Conservation (phyloP, 2,113 vertebrate species). For the Rhizomys pruinosus region DNA sequence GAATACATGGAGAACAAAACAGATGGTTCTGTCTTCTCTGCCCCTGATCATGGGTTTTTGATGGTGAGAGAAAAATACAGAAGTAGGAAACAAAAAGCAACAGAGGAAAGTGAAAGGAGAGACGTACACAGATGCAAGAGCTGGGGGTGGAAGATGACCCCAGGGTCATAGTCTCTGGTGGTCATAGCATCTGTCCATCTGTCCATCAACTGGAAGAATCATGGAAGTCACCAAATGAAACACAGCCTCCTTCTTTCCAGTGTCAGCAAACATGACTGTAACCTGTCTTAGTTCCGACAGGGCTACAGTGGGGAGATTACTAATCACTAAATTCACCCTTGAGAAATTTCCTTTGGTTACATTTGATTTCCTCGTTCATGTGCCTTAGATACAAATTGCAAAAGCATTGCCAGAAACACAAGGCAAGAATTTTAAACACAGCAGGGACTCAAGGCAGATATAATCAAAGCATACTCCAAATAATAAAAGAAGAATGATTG, state of each 20-base stretch:
- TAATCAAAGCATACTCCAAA: not conserved
- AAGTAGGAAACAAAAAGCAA: not conserved
- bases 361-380: slow-evolving; percentile 45
- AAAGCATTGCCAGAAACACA: not conserved
- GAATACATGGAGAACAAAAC: not conserved
- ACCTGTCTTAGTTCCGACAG: slow-evolving; percentile 27
- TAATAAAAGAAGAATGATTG: not conserved
- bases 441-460: not conserved
- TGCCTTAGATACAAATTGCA: not conserved
- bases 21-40: not conserved
- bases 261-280: not conserved
- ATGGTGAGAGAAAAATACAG: not conserved
- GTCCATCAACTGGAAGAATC: not conserved
- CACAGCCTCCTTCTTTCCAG: not conserved
- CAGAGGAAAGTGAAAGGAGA: not conserved
- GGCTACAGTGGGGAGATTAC: slow-evolving; percentile 43
- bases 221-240: slow-evolving; percentile 23
- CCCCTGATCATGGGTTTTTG: not conserved
- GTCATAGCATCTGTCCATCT: not conserved
- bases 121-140: not conserved
- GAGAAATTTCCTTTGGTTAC: slow-evolving; percentile 45
- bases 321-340: slow-evolving; percentile 45
- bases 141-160: not conserved
- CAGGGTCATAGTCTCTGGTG: no score
- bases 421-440: not conserved